Evolutionary conservation across 2,113 vertebrate genomes (phyloP).

Genomic region (Daphoenositta chrysoptera): DNA sequence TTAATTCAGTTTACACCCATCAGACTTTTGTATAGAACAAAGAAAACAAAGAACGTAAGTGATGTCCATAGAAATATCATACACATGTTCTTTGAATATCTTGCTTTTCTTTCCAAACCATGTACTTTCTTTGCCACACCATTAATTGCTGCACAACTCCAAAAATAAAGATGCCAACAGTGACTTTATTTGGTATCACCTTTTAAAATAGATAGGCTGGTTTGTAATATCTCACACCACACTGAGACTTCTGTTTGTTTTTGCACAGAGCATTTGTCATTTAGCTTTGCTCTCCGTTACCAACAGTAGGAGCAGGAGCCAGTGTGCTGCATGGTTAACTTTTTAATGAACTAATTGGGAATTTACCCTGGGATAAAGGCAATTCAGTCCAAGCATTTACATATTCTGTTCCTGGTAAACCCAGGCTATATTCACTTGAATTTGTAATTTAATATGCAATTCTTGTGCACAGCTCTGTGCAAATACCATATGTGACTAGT

Average conservation of each 20-base stretch:
- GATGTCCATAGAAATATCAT: background rate
- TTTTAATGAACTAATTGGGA: background rate
- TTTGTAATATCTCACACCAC: background rate
- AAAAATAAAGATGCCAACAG: background rate
- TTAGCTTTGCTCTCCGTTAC: background rate
- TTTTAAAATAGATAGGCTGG: background rate
- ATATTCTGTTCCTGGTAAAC: background rate
- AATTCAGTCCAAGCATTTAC: background rate
- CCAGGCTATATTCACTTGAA: conserved; percentile 2
- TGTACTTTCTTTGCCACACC: background rate
- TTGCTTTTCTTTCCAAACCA: background rate
- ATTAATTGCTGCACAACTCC: background rate
- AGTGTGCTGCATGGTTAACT: background rate
- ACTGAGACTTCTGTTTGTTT: background rate
- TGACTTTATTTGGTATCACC: background rate
- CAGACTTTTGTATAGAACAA: background rate
- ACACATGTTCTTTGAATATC: background rate
- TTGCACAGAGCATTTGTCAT: background rate
- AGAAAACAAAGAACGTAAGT: background rate
- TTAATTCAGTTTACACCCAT: background rate
- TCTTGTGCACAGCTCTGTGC: conserved; percentile 32
- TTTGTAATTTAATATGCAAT: conserved; percentile 66
- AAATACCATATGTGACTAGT: conserved; percentile 66
- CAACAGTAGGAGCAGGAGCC: background rate
- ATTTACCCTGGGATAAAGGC: background rate